Conservation (phyloP, 2,797 vertebrate genomes). For the Selene dorsalis region DNA sequence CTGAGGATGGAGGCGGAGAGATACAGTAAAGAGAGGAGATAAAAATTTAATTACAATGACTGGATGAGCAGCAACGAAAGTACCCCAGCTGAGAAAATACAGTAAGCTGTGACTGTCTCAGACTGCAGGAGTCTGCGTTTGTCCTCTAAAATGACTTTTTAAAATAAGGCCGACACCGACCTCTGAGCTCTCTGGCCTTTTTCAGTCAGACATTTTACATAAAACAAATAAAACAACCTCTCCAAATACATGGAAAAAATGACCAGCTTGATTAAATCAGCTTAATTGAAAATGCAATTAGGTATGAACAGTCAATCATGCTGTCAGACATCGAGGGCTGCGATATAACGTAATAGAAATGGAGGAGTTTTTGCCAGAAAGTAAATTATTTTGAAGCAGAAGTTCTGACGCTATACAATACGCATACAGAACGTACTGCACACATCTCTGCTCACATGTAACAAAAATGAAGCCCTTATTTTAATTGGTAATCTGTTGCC, state of each 20-base stretch:
- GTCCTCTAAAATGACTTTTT: constrained; percentile 15
- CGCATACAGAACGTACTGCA: no score
- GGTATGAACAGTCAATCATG: constrained; percentile 22
- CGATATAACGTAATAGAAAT: constrained; percentile 13
- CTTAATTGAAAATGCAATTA: constrained; percentile 22
- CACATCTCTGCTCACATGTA: no score
- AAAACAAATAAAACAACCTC: neutral
- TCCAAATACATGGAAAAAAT: neutral
- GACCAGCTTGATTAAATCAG: constrained; percentile 11
- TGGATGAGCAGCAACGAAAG: constrained; percentile 1
- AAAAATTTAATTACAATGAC: neutral
- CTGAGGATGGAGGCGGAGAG: constrained; percentile 10
- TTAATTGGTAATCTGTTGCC: neutral
- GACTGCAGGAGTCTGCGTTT: neutral
- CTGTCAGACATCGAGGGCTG: constrained; percentile 18
- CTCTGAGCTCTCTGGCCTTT: neutral
- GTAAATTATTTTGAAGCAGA: no score
- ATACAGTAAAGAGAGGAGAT: neutral
- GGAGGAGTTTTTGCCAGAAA: constrained; percentile 3
- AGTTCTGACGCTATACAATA: no score
- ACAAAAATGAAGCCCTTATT: no score
- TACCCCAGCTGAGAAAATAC: constrained; percentile 4
- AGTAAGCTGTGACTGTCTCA: neutral
- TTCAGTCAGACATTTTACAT: constrained; percentile 2
- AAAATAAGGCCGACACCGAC: neutral